Evolutionary conservation across 2,888 invertebrate genomes (phyloP).

Genomic region (Nomada lathburiana): DNA sequence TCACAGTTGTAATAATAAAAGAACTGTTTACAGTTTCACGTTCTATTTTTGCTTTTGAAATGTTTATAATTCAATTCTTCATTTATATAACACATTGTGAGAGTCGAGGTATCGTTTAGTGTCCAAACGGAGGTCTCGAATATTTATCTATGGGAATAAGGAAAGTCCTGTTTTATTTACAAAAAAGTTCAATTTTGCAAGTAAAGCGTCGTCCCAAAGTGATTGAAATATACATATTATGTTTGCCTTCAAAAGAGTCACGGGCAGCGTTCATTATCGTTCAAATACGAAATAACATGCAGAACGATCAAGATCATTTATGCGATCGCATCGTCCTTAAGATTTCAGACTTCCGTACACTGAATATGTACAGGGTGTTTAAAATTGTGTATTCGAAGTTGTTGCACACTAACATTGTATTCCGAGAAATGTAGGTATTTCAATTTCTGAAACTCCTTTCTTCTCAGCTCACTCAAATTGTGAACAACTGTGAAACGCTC

Average conservation of each 20-base stretch:
- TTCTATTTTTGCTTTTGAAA: no score
- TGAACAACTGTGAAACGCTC: no score
- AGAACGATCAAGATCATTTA: slow-evolving; percentile 16
- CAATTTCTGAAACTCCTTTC: background rate
- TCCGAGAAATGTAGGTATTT: background rate
- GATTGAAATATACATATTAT: slow-evolving; percentile 39
- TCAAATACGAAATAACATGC: slow-evolving; percentile 18
- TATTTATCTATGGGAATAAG: slow-evolving; percentile 3
- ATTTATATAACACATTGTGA: no score
- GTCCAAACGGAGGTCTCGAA: background rate
- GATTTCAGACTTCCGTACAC: slow-evolving; percentile 38
- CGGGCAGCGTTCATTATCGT: slow-evolving; percentile 29
- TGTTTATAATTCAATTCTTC: no score
- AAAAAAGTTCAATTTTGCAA: background rate
- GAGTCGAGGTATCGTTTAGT: no score
- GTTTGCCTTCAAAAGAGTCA: slow-evolving; percentile 4
- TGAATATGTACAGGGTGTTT: slow-evolving; percentile 14
- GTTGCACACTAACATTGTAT: no score
- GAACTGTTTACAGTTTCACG: no score
- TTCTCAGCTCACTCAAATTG: no score
- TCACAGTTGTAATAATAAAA: no score
- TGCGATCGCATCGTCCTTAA: slow-evolving; percentile 39
- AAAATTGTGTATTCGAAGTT: background rate
- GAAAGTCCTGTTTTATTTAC: no score
- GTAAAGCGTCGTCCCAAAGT: background rate